phyloP scores from a whole-genome alignment of 2,113 vertebrate species.

The Triplophysa tibetana region DNA sequence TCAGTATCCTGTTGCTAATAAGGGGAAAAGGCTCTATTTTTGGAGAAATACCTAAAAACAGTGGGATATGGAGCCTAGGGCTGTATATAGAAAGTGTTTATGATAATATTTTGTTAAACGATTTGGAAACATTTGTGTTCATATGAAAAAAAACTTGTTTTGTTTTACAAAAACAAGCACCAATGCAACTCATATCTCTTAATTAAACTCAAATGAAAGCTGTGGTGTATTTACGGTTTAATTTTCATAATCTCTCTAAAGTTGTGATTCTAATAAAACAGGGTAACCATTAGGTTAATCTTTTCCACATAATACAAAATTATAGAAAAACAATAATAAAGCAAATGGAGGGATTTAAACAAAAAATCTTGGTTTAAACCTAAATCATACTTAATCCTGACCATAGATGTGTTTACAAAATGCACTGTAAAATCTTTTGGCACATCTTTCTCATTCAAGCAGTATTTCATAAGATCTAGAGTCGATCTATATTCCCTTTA shows the following conservation, averaged over 20 bases:
- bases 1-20: conserved; percentile 19
- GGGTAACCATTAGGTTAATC: too few species aligned
- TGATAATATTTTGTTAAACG: conserved; percentile 59
- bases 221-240: too few species aligned
- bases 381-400: not conserved
- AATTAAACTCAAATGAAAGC: too few species aligned
- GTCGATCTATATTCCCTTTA: not conserved
- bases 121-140: conserved; percentile 8
- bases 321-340: too few species aligned
- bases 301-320: too few species aligned
- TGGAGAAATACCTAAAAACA: conserved; percentile 50
- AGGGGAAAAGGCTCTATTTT: conserved; percentile 68
- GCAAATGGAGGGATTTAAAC: not conserved
- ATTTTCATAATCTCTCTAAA: too few species aligned
- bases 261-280: not conserved
- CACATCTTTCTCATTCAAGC: not conserved
- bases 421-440: not conserved
- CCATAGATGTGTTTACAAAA: not conserved
- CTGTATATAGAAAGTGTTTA: conserved; percentile 49
- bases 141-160: not conserved
- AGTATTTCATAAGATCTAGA: not conserved
- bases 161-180: not conserved
- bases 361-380: not conserved
- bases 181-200: too few species aligned
- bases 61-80: conserved; percentile 36